Evolutionary conservation across 2,797 vertebrate species (phyloP).

Genomic region (Calcarius lapponicus): DNA sequence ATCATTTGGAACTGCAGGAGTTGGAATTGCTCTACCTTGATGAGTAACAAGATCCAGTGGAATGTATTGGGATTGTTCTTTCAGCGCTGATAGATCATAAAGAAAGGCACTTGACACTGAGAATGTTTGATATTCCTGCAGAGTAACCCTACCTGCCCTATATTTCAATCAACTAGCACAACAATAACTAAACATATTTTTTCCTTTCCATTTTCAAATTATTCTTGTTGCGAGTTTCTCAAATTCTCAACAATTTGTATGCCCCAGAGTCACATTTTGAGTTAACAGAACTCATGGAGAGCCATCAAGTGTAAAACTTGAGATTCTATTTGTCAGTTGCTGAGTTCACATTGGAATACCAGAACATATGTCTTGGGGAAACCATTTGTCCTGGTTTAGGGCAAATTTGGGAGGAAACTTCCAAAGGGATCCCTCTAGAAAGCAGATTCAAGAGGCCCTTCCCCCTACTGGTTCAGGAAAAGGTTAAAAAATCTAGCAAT

Average conservation of each 20-base stretch:
- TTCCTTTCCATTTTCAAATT: slow-evolving; percentile 14
- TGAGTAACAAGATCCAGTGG: slow-evolving; percentile 44
- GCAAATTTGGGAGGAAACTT: not conserved
- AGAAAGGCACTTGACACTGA: slow-evolving; percentile 9
- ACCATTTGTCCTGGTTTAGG: not conserved
- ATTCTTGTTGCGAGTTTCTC: not conserved
- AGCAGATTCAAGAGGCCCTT: not conserved
- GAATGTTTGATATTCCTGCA: slow-evolving; percentile 32
- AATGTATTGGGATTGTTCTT: slow-evolving; percentile 12
- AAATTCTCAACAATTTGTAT: not conserved
- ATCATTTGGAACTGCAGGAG: slow-evolving; percentile 57
- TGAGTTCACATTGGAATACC: not conserved
- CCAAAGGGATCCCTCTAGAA: not conserved
- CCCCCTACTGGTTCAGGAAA: not conserved
- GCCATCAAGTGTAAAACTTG: not conserved
- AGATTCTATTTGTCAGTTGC: not conserved
- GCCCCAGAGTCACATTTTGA: not conserved
- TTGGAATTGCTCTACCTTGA: slow-evolving; percentile 4
- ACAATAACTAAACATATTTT: not conserved
- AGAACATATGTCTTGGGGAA: not conserved
- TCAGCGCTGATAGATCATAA: not conserved
- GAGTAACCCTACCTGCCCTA: not conserved
- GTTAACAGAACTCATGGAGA: not conserved
- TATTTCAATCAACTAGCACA: not conserved
- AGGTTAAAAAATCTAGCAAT: not conserved